Conservation (phyloP, 2,113 vertebrate genomes). For the Holacanthus passer region DNA sequence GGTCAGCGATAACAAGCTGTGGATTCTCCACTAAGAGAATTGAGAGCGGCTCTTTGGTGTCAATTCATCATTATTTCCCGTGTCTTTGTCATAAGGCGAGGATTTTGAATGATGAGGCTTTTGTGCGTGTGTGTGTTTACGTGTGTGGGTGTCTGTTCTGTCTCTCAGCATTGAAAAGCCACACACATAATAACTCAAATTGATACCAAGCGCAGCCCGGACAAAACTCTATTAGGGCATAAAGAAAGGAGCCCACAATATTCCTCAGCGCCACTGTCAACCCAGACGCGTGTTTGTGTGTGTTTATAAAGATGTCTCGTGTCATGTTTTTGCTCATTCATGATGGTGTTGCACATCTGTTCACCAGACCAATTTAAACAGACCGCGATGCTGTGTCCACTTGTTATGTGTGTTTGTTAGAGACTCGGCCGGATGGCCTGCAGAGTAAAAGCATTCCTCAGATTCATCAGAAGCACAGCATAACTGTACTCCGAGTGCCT, state of each 20-base stretch:
- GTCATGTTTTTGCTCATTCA: slow-evolving; percentile 21
- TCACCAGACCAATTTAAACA: slow-evolving; percentile 63
- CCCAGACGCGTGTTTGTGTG: slow-evolving; percentile 18
- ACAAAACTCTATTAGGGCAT: slow-evolving; percentile 70
- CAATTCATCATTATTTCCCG: slow-evolving; percentile 62
- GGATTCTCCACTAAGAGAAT: slow-evolving; percentile 39
- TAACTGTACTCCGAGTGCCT: slow-evolving; percentile 58
- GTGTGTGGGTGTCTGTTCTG: slow-evolving; percentile 50
- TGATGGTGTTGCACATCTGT: slow-evolving; percentile 60
- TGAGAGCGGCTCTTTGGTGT: slow-evolving; percentile 45
- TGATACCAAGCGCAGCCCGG: slow-evolving; percentile 46
- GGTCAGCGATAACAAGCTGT: slow-evolving; percentile 19
- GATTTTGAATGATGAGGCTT: slow-evolving; percentile 60
- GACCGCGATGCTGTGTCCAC: slow-evolving; percentile 48
- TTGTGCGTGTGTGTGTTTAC: slow-evolving; percentile 42
- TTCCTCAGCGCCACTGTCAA: slow-evolving; percentile 2
- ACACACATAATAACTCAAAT: slow-evolving; percentile 58
- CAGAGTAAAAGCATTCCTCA: slow-evolving; percentile 79
- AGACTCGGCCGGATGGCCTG: slow-evolving; percentile 64
- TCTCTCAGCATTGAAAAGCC: slow-evolving; percentile 47
- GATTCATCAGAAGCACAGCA: slow-evolving; percentile 77
- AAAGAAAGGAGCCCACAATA: slow-evolving; percentile 26
- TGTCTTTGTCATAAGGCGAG: slow-evolving; percentile 30
- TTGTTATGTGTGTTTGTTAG: slow-evolving; percentile 61
- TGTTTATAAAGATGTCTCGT: slow-evolving; percentile 42